Evolutionary conservation across 1,140 invertebrate species (phyloP), one percentile per base, ranked within the genome.

Genomic region (Drosophila insularis): DNA sequence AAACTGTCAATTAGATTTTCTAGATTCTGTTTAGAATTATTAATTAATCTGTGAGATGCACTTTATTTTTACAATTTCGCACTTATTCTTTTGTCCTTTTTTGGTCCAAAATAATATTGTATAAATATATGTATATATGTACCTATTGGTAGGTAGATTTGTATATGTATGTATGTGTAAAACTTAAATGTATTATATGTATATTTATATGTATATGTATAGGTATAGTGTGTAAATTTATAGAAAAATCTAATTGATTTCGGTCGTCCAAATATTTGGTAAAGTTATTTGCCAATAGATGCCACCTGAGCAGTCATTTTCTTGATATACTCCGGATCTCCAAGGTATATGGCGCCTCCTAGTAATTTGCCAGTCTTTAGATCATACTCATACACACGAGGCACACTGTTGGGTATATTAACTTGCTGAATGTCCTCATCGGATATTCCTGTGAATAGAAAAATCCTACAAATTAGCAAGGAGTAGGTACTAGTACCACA

Each of bases 341-440:
- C 95, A 14, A 96, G 90, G 77, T 95, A 96, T 78, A 94, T 93
- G 78, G 93, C 92, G 37, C 93, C 93, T 7, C 93, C 93, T 3
- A 95, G 77, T 14, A 94, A 94, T 53, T 93, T 93, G 39, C 95
- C 90, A 39, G 94, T 89, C 21, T 82, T 75, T 21, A 93, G 92
- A 80, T 96, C 93, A 58, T 96, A 92, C 71, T 94, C 93, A 84
- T 96, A 96, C 2, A 95, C 93, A 67, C 96, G 94, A 4, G 95
- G 95, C 71, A 96, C 95, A 53, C 95, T 95, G 72, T 95, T 96
- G 6, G 95, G 95, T n/a, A 96, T 93, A 91, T 96, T 96, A 2
- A 96, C 92, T 58, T 93, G 93, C 90, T 94, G 93, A 40, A 96
- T 96, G 32, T 93, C 93, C 62, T 93, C 92, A 74, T 96, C 94